Evolutionary conservation across 2,113 vertebrate genomes (phyloP), one percentile per base, ranked within the genome.

Genomic region (Nicator chloris): DNA sequence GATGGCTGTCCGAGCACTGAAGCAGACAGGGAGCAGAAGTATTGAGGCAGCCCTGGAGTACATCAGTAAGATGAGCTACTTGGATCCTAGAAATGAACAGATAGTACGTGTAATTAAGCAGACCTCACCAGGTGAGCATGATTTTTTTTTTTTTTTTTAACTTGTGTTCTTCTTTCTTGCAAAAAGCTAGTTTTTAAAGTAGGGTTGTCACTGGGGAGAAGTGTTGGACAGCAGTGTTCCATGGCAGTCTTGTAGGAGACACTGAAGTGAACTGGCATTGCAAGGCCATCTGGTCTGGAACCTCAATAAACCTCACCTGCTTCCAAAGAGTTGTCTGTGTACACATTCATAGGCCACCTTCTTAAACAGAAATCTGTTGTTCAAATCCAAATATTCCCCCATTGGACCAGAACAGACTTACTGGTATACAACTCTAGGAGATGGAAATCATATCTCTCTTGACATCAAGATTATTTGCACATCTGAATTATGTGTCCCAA

Each of bases 21-120:
- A 99, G 97, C 99, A 99, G 97, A 99, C 99, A 0, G 99, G 99
- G 77, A 99, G 99, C 96, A 98, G 99, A 92, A 99, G 99, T 88
- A 99, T 99, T 8, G 99, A 99, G 93, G 99, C 99, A 0, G 99
- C 99, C 50, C 96, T 99, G 85, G 99, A 99, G 60, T 99, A 98
- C 95, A 99, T 99, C 97, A 99, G 99, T 90, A 99, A 99, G 96
- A 99, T 99, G 99, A 98, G 99, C 91, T 99, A 99, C 97, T 97
- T 99, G 76, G 99, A 99, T 93, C 99, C 99, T 5, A 98, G 98
- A 93, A 99, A 99, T 28, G 99, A 99, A 82, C 99, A 99, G 96
- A 99, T 99, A 26, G 99, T 99, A 31, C 98, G 99, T 7, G 99
- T 99, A 76, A 99, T 99, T 97, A 99, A 99, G 95, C 99, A 99